Evolutionary conservation across 2,797 vertebrate genomes (phyloP).

Genomic region (Spondyliosoma cantharus): DNA sequence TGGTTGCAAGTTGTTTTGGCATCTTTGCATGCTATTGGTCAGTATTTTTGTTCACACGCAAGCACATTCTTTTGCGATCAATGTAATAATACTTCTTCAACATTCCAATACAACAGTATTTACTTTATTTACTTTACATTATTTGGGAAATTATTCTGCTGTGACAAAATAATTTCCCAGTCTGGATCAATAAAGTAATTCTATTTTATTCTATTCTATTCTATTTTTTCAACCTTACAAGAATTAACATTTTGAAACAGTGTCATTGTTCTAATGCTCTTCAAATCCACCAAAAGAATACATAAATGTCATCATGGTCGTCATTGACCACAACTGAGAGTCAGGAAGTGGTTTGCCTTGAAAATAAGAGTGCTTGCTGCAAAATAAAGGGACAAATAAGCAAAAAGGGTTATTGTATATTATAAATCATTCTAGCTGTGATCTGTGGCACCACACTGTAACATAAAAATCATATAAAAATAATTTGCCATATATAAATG

Average conservation of each 20-base stretch:
- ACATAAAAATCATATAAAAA: background rate
- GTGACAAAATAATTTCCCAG: no score
- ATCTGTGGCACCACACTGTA: background rate
- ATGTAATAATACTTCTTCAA: background rate
- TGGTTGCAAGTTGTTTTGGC: background rate
- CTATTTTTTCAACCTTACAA: background rate
- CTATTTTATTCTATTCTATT: no score
- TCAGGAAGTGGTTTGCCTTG: constrained; percentile 7
- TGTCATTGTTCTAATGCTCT: background rate
- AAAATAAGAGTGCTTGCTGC: background rate
- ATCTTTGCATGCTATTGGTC: background rate
- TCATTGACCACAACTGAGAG: background rate
- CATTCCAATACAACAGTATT: no score
- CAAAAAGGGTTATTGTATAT: background rate
- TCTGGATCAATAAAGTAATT: no score
- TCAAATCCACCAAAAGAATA: background rate
- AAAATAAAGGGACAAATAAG: constrained; percentile 16
- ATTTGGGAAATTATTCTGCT: no score
- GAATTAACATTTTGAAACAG: background rate
- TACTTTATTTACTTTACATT: no score
- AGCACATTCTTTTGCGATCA: background rate
- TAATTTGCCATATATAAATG: no score
- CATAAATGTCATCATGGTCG: background rate
- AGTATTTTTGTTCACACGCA: constrained; percentile 7
- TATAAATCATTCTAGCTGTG: background rate